phyloP scores from a whole-genome alignment of 2,113 vertebrate species.

The Colistium nudipinnis region DNA sequence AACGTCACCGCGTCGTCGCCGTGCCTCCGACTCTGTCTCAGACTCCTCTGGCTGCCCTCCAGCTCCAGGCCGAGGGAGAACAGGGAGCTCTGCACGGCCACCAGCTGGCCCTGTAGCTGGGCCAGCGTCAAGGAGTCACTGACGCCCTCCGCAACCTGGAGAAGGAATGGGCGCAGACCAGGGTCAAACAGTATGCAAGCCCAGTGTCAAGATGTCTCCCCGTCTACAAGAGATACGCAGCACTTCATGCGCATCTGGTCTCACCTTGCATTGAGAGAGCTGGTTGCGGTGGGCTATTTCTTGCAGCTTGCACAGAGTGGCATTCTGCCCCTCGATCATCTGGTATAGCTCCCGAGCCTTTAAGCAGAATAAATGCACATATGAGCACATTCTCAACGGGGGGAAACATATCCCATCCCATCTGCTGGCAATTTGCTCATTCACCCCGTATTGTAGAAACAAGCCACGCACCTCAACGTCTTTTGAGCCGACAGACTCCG shows the following conservation, averaged over 20 bases:
- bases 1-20: conserved; percentile 81
- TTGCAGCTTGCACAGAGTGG: conserved; percentile 88
- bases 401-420: background rate
- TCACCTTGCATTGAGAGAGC: conserved; percentile 85
- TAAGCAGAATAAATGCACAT: background rate
- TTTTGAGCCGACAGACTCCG: conserved; percentile 86
- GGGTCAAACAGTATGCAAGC: conserved; percentile 5
- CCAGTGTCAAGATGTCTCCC: background rate
- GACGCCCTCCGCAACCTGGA: conserved; percentile 64
- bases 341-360: conserved; percentile 90
- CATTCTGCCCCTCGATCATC: conserved; percentile 90
- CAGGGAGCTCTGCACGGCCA: conserved; percentile 87
- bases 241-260: background rate
- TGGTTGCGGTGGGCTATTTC: conserved; percentile 88
- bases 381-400: background rate
- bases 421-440: no score
- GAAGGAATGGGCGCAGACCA: conserved; percentile 8
- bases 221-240: background rate
- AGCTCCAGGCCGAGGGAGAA: conserved; percentile 91
- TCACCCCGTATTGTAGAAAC: background rate
- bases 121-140: conserved; percentile 54
- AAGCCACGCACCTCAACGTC: conserved; percentile 87
- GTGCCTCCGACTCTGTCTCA: conserved; percentile 86
- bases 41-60: conserved; percentile 84
- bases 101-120: conserved; percentile 84